phyloP scores from a whole-genome alignment of 1,140 invertebrate genomes.

The Caerostris extrusa region DNA sequence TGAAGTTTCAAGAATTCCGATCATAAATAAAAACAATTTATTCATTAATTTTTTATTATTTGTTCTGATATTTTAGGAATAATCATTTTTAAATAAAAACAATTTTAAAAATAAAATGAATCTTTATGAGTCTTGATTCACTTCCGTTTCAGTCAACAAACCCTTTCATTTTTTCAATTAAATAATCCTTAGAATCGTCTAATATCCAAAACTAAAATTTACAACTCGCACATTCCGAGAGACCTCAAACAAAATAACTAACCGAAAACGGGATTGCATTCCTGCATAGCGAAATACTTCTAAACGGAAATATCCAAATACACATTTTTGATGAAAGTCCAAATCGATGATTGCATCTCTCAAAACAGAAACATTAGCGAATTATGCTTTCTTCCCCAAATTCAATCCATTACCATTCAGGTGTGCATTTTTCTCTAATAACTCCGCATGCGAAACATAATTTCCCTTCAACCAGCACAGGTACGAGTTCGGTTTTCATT shows the following conservation, averaged over 20 bases:
- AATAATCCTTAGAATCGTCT: no score
- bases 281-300: neutral
- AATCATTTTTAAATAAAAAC: no score
- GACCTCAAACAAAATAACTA: neutral
- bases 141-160: no score
- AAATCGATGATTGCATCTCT: neutral
- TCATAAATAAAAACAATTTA: no score
- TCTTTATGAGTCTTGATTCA: no score
- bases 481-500: neutral
- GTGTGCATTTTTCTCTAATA: neutral
- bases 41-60: no score
- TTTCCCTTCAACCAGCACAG: neutral
- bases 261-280: neutral
- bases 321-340: neutral
- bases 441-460: neutral
- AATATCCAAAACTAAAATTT: no score
- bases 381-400: neutral
- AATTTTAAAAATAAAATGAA: no score
- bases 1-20: no score
- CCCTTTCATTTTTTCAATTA: no score
- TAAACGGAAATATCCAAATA: neutral
- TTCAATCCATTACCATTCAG: neutral
- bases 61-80: no score
- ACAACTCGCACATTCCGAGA: neutral
- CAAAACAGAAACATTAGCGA: neutral